phyloP scores from a whole-genome alignment of 2,113 vertebrate genomes.

The Butastur rufipennis region DNA sequence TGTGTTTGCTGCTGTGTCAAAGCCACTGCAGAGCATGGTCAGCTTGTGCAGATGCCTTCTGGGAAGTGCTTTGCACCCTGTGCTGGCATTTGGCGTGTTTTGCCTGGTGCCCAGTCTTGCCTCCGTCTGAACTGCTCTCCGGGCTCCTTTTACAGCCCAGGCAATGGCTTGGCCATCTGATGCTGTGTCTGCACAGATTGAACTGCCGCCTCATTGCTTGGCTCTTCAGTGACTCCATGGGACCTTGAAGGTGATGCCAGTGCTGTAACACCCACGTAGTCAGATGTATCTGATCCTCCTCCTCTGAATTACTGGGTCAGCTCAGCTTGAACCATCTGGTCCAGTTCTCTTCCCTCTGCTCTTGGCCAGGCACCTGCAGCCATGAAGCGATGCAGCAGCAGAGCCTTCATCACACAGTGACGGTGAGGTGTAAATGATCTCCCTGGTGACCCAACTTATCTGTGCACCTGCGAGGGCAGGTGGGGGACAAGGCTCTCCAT shows the following conservation, averaged over 20 bases:
- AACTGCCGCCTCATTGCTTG: background rate
- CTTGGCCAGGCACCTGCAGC: background rate
- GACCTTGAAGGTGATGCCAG: background rate
- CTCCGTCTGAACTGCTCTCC: background rate
- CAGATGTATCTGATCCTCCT: background rate
- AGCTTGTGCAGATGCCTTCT: background rate
- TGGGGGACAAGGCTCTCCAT: background rate
- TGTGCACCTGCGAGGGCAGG: fast-evolving
- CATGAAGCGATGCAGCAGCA: background rate
- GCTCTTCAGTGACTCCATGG: background rate
- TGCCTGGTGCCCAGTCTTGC: fast-evolving
- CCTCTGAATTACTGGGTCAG: conserved; percentile 8
- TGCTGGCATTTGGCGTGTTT: background rate
- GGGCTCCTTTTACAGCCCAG: background rate
- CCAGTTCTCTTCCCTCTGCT: background rate
- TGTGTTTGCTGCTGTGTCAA: too few relatives aligned
- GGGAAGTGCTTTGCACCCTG: background rate
- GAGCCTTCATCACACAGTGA: background rate
- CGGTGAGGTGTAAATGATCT: background rate
- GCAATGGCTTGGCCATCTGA: background rate
- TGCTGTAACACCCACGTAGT: background rate
- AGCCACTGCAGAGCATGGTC: background rate
- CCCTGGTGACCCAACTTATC: background rate
- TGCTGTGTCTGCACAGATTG: background rate
- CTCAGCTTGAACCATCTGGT: conserved; percentile 56